Evolutionary conservation across 2,797 vertebrate genomes (phyloP).

Genomic region (Urosaurus nigricauda): DNA sequence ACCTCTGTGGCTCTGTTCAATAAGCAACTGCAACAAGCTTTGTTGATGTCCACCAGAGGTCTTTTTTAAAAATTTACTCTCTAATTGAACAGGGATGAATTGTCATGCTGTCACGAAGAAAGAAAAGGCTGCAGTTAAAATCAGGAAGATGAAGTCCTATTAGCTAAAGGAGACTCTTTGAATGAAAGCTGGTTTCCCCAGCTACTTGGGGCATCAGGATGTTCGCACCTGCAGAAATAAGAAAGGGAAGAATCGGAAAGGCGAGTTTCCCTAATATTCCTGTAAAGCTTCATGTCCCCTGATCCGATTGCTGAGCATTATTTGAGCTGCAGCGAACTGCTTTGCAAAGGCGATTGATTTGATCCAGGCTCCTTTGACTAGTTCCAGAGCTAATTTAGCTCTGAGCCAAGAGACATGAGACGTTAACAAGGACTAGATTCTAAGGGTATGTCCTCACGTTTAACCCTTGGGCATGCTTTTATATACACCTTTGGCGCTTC

Average conservation of each 20-base stretch:
- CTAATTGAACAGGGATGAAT: slow-evolving; percentile 49
- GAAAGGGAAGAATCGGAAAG: slow-evolving; percentile 14
- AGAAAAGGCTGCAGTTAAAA: slow-evolving; percentile 28
- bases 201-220: not conserved
- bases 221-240: slow-evolving; percentile 38
- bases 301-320: not conserved
- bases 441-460: not conserved
- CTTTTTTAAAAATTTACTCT: slow-evolving; percentile 42
- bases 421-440: not conserved
- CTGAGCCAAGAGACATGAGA: not conserved
- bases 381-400: not conserved
- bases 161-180: slow-evolving; percentile 48
- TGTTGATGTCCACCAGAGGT: not conserved
- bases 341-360: not conserved
- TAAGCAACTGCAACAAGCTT: slow-evolving; percentile 1
- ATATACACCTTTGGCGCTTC: not conserved
- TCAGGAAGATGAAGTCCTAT: slow-evolving; percentile 17
- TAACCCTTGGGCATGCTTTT: not conserved
- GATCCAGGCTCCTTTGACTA: not conserved
- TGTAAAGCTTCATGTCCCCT: not conserved
- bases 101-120: slow-evolving; percentile 32
- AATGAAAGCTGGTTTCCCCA: slow-evolving; percentile 50
- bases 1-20: not conserved
- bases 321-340: not conserved
- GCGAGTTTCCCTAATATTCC: not conserved